Percentiles rank a stretch among this genome's conserved stretches.
Evolutionary conservation across 1,140 invertebrate genomes (phyloP).

Genomic region (Telenomus remus): DNA sequence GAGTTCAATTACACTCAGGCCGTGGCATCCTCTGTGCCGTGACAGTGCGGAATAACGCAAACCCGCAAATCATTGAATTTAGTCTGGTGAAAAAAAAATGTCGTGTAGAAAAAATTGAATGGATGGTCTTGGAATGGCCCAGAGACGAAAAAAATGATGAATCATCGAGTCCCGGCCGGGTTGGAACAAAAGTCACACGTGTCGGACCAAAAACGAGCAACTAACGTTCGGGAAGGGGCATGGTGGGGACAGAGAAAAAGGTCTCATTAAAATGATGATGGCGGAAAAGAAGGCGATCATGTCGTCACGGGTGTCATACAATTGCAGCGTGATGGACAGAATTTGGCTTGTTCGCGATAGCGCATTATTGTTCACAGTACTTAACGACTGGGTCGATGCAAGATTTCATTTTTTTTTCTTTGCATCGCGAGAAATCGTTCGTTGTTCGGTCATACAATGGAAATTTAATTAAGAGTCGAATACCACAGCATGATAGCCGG

Average conservation of each 20-base stretch:
- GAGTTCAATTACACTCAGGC: slow-evolving; percentile 44
- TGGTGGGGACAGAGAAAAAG: slow-evolving; percentile 27
- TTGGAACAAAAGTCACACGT: slow-evolving; percentile 18
- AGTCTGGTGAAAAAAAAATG: slow-evolving; percentile 30
- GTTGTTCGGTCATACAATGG: slow-evolving; percentile 50
- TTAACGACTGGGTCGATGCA: slow-evolving; percentile 58
- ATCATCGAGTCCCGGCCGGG: slow-evolving; percentile 1
- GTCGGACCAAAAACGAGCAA: slow-evolving; percentile 4
- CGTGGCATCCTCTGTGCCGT: slow-evolving; percentile 5
- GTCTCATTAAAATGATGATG: slow-evolving; percentile 32
- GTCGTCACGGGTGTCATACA: slow-evolving; percentile 25
- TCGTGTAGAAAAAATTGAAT: slow-evolving; percentile 29
- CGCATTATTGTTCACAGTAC: slow-evolving; percentile 48
- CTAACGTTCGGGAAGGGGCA: neutral
- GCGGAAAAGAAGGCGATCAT: slow-evolving; percentile 27
- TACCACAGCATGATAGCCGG: slow-evolving; percentile 56
- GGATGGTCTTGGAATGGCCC: neutral
- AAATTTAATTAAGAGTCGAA: slow-evolving; percentile 60
- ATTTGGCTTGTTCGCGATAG: slow-evolving; percentile 51
- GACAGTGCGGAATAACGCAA: slow-evolving; percentile 22
- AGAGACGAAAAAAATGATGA: slow-evolving; percentile 18
- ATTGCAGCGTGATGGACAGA: slow-evolving; percentile 36
- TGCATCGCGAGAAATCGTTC: slow-evolving; percentile 45
- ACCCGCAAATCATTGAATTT: slow-evolving; percentile 52
- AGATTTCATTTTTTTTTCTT: slow-evolving; percentile 38